Base-by-base conservation (phyloP, 2,113 vertebrate species). In the Notechis scutatus region DNA sequence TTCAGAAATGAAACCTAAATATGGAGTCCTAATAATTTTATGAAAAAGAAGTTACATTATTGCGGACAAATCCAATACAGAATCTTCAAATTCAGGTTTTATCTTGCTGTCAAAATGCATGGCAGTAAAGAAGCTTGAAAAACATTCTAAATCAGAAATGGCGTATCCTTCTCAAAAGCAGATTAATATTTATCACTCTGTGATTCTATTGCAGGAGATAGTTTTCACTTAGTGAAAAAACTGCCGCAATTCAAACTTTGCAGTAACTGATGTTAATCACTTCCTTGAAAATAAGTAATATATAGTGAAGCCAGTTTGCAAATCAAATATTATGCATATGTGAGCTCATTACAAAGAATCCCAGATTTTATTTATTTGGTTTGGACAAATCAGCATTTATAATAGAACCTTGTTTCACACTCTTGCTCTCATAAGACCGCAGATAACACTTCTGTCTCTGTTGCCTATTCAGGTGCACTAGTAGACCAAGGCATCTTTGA, bases 401-500 rank as follows among this genome's bases (percentile, higher is more conserved):
- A 18, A 85, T 42, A 42, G 18, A n/a, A 57, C 88, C 52, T 88
- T 90, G 3, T 34, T 8, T 94, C 85, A n/a, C 0, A 57, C 91
- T 88, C 0, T 56, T 45, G 45, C 29, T 89, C 57, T 85, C 1
- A 1, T 47, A 39, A 39, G 20, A 81, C 14, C 42, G 14, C 29
- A 52, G 90, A n/a, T 61, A 50, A 93, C 42, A 64, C 89, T 89
- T 20, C 12, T 39, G 52, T 95, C 23, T 92, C 47, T 42, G 9
- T 86, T 86, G 9, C 56, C 87, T 91, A 91, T 47, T 10, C 90
- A 99, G 99, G 99, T 52, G 99, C 99, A 7, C 94, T 99, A 94
- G 98, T 99, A 95, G 99, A 99, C 94, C 99, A 99, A 96, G 99
- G 98, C 4, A 99, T 99, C 96, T 99, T 99, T 74, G 99, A 99